phyloP scores from a whole-genome alignment of 2,888 invertebrate genomes.

The Noctuana brunneofusca region DNA sequence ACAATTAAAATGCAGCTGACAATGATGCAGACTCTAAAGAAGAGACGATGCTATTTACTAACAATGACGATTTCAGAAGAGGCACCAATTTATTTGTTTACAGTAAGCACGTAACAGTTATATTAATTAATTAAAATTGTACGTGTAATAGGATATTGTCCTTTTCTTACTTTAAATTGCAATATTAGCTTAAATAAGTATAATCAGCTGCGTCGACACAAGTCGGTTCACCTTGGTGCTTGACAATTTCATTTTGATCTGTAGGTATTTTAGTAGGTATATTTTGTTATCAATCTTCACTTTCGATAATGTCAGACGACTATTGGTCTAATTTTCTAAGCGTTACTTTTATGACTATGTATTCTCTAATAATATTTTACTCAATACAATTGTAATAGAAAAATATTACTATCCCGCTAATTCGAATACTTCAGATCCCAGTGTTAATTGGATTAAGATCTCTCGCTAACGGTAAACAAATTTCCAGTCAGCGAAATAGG shows the following conservation, averaged over 20 bases:
- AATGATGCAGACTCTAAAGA: constrained; percentile 27
- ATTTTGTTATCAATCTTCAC: background rate
- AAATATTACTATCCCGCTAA: too few species aligned
- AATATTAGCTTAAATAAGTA: too few species aligned
- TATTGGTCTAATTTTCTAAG: too few species aligned
- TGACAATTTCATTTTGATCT: too few species aligned
- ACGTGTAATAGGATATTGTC: too few species aligned
- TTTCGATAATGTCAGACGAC: background rate
- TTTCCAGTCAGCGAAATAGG: background rate
- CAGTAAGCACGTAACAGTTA: background rate
- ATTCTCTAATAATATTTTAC: too few species aligned
- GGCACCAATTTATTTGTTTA: background rate
- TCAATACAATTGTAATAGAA: too few species aligned
- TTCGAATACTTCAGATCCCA: background rate
- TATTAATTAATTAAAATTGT: background rate
- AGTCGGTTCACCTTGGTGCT: too few species aligned
- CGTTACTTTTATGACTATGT: too few species aligned
- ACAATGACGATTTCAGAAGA: constrained; percentile 15
- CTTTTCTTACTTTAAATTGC: too few species aligned
- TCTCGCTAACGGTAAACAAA: background rate
- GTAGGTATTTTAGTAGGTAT: too few species aligned
- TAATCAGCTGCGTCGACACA: too few species aligned
- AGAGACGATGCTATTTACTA: constrained; percentile 25
- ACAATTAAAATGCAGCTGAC: constrained; percentile 33
- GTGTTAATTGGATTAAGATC: constrained; percentile 11